These are phyloP conservation scores for Steinernema khuongi DNA, from an alignment of 1,140 invertebrate genomes.

Conservation along the genomic window DNA sequence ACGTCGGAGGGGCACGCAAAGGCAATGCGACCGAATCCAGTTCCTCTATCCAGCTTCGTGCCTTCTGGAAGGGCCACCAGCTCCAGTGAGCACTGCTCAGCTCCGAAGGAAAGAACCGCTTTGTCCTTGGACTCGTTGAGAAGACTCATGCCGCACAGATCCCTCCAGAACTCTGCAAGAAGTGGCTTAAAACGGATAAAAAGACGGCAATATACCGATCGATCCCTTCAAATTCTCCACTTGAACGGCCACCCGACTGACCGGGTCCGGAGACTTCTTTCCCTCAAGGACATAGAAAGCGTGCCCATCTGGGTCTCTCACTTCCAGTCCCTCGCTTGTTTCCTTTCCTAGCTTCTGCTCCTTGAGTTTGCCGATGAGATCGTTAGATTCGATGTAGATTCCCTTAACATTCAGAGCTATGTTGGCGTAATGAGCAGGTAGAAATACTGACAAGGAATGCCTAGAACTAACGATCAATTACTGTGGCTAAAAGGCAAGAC, in stretches of 20 bases:
- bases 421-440: background rate
- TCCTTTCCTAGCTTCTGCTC: background rate
- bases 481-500: no score
- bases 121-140: slow-evolving; percentile 28
- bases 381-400: slow-evolving; percentile 75
- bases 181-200: background rate
- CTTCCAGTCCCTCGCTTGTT: background rate
- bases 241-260: slow-evolving; percentile 74
- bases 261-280: slow-evolving; percentile 70
- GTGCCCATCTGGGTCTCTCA: slow-evolving; percentile 78
- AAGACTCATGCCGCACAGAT: slow-evolving; percentile 43
- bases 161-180: slow-evolving; percentile 45
- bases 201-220: slow-evolving; percentile 61
- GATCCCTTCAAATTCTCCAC: slow-evolving; percentile 73
- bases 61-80: slow-evolving; percentile 29
- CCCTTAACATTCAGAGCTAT: slow-evolving; percentile 50
- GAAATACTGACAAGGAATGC: background rate
- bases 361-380: slow-evolving; percentile 65
- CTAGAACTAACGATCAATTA: no score
- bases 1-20: slow-evolving; percentile 75
- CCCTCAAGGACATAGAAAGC: slow-evolving; percentile 75
- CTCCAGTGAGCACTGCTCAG: slow-evolving; percentile 43
- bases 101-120: background rate
- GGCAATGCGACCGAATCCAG: slow-evolving; percentile 88
- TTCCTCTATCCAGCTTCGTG: slow-evolving; percentile 72